These are phyloP conservation scores for Xiphophorus maculatus DNA, from an alignment of 2,113 vertebrate genomes.

Conservation along the genomic window DNA sequence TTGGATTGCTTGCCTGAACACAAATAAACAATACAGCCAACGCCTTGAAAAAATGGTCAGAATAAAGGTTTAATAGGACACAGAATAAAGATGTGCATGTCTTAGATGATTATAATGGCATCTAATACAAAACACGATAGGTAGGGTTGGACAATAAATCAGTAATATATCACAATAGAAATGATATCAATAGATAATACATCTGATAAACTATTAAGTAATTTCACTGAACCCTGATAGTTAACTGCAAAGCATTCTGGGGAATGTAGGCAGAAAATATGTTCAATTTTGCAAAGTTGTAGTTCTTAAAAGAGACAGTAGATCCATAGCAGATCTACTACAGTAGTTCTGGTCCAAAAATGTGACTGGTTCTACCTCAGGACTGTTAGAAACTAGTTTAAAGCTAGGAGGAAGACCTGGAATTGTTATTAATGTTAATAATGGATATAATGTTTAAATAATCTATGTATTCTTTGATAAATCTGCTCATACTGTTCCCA, in stretches of 20 bases:
- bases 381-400: neutral
- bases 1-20: neutral
- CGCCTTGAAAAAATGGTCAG: no score
- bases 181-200: no score
- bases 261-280: no score
- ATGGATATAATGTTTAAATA: neutral
- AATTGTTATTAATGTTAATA: neutral
- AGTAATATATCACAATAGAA: no score
- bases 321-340: neutral
- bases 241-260: no score
- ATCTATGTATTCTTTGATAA: neutral
- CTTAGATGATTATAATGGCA: no score
- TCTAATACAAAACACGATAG: no score
- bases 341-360: neutral
- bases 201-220: no score
- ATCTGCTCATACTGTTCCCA: constrained; percentile 8
- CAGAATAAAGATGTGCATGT: no score
- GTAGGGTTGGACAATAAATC: no score
- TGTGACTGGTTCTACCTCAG: neutral
- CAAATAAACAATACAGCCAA: neutral
- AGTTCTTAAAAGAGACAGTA: neutral
- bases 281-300: neutral
- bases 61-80: no score
- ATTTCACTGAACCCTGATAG: no score
- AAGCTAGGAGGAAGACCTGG: neutral